A percentile compares a stretch with the other conserved stretches of the same genome.
Evolutionary conservation across 1,140 invertebrate genomes (phyloP).

Genomic region (Tetramorium alpestre): DNA sequence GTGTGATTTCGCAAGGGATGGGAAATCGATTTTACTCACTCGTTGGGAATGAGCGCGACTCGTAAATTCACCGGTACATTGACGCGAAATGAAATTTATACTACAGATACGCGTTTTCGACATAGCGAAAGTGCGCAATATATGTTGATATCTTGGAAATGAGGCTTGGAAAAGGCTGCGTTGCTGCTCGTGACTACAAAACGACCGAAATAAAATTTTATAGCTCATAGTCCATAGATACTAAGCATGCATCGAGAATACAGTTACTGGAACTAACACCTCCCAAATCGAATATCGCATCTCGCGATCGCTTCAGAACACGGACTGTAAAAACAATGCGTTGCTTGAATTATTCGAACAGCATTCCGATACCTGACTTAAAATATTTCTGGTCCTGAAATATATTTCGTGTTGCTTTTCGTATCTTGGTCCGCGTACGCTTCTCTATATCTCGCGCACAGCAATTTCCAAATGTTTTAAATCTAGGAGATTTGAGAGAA

Average conservation of each 20-base stretch:
- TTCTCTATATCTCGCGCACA: not conserved
- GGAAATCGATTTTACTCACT: not conserved
- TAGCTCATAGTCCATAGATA: constrained; percentile 9
- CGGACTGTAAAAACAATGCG: constrained; percentile 14
- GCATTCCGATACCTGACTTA: not conserved
- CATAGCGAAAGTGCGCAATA: not conserved
- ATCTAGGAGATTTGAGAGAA: not conserved
- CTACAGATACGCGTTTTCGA: not conserved
- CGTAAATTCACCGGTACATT: constrained; percentile 8
- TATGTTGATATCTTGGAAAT: constrained; percentile 41
- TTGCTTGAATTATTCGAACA: constrained; percentile 28
- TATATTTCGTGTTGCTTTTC: not conserved
- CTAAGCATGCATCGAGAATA: not conserved
- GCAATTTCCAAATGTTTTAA: constrained; percentile 3
- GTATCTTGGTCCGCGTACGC: not conserved
- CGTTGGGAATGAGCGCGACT: constrained; percentile 7
- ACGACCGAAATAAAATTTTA: constrained; percentile 53
- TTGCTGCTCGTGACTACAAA: constrained; percentile 3
- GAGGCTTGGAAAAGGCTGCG: not conserved
- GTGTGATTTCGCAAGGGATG: not conserved
- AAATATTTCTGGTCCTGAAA: not conserved
- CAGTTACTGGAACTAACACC: constrained; percentile 27
- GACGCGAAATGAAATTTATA: constrained; percentile 52
- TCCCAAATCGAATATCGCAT: constrained; percentile 28
- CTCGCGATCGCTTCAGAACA: not conserved